Base-by-base conservation (phyloP, 1,140 invertebrate genomes). In the Brachionus angularis region DNA sequence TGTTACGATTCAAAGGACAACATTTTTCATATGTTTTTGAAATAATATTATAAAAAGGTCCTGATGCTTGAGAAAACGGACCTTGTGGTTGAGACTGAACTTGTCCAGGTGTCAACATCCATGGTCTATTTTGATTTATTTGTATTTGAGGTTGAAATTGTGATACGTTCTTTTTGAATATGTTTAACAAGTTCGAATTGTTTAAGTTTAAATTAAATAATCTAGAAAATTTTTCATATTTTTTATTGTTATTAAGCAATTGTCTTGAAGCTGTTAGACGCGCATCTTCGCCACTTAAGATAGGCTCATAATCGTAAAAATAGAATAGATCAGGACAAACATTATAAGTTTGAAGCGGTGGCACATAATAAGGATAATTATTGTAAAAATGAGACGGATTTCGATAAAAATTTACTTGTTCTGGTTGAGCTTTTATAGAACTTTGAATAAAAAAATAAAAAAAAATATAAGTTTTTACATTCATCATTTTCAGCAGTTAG, bases 261-360 rank as follows among this genome's bases (percentile, higher is more conserved):
- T 14, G 39, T 34, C n/a, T 67, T 39, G 2, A 67, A 33, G 21
- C n/a, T n/a, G 42, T 46, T 18, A 46, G 18, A 3, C 39, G 61
- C 36, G 1, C n/a, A 46, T 16, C n/a, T 7, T 67, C 39, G 53
- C 23, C 33, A 36, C n/a, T 46, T 67, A 21, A 67, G 46, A 34
- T 47, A 50, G 62, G 62, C 25, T 67, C 42, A 50, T 67, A 67
- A 16, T 67, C 36, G n/a, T 27, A 67, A 36, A 47, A 67, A 67
- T 67, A 67, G 5, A 67, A 5, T 14, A 47, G 23, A 14, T 67
- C 62, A 10, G 62, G 62, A 47, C 62, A 67, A 14, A 46, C 29
- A 23, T 67, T 67, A 12, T 34, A 49, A 46, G 33, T 47, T 47
- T 46, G 18, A 39, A 21, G 7, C 4, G 42, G 21, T 16, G 34